Base-by-base conservation (phyloP, 2,797 vertebrate genomes). In the Mareca penelope region DNA sequence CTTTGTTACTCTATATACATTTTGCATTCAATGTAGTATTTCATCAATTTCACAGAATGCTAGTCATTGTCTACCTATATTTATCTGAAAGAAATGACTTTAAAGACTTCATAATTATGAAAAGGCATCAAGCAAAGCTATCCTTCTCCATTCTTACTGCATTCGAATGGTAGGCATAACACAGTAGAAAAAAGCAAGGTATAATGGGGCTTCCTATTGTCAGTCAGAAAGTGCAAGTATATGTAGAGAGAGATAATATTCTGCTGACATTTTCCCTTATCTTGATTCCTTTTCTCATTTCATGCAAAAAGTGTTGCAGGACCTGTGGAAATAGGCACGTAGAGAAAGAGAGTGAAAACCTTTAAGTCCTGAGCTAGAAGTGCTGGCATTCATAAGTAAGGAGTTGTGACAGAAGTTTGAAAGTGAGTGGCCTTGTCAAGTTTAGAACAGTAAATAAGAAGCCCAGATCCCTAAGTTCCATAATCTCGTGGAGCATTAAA, bases 81-180 rank as follows among this genome's bases (percentile, higher is more conserved):
- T 91, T 94, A 46, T 91, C 68, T 85, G 70, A 96, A 97, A 82
- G 40, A 39, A 94, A 64, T 82, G 73, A 94, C 67, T 97, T 96
- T 94, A 92, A 88, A 95, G 56, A 90, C 71, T 95, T 78, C 42
- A 15, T 91, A 94, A 96, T 97, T 97, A 95, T 97, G 89, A 97
- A 96, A 95, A 96, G 64, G 19, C 69, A 95, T 96, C 37, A 80
- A 91, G 71, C n/a, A 83, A 96, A 91, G 72, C 88, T 95, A 85
- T 93, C 81, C 39, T 94, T 85, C 88, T 79, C 76, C 22, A 5
- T 94, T 96, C 93, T 89, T 89, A 80, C 55, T 93, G 59, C 81
- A 33, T 22, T 93, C 85, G 77, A 96, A 95, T 35, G 35, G 80
- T 91, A 86, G 69, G 24, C 59, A 92, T 92, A 95, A 72, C 53